phyloP scores from a whole-genome alignment of 1,140 invertebrate genomes.

The Drosophila elegans region DNA sequence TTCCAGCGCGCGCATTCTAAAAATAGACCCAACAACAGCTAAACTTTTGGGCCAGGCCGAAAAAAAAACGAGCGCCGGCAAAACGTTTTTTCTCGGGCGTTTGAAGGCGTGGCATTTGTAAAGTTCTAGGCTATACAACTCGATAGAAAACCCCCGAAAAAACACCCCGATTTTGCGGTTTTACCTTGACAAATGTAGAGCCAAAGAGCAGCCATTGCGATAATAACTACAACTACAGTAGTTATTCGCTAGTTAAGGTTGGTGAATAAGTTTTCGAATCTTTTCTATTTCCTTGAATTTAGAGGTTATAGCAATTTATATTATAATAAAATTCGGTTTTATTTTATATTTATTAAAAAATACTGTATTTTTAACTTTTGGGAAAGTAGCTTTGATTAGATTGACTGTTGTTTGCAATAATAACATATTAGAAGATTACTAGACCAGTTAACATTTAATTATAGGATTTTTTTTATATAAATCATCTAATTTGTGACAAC shows the following conservation, averaged over 20 bases:
- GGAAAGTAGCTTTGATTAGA: too few species aligned
- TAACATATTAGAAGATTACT: too few species aligned
- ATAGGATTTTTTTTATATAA: conserved; percentile 33
- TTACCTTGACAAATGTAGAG: conserved; percentile 70
- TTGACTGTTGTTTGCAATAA: too few species aligned
- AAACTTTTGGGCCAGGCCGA: conserved; percentile 43
- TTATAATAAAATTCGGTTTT: too few species aligned
- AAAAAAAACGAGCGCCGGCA: conserved; percentile 17
- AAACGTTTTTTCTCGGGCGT: conserved; percentile 14
- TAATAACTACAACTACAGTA: conserved; percentile 10
- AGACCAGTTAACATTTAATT: neutral
- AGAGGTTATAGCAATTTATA: too few species aligned
- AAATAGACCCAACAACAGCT: conserved; percentile 71
- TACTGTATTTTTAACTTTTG: too few species aligned
- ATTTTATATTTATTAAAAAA: too few species aligned
- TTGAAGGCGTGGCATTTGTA: conserved; percentile 5
- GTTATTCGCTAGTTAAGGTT: neutral
- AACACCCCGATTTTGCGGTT: conserved; percentile 12
- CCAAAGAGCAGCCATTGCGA: conserved; percentile 24
- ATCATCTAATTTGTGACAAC: conserved; percentile 26
- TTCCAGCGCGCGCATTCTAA: conserved; percentile 77
- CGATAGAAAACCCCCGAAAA: conserved; percentile 1
- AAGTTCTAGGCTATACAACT: conserved; percentile 44
- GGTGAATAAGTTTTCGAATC: too few species aligned
- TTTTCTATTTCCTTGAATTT: too few species aligned